Conservation (phyloP, 35 echinoderm and acorn worm species). For the Lytechinus pictus region DNA sequence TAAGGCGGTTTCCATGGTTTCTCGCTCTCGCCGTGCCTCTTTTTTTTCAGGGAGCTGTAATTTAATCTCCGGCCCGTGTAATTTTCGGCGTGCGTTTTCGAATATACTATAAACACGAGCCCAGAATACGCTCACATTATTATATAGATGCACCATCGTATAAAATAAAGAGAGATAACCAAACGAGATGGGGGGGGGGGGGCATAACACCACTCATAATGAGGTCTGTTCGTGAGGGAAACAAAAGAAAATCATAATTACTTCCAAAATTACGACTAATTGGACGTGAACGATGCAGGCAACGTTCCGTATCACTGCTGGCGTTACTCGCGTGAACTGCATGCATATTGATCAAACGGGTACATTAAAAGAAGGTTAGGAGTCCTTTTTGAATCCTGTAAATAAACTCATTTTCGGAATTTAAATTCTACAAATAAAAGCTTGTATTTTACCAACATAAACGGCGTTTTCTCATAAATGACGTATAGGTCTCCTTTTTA, state of each 20-base stretch:
- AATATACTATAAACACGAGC: not conserved
- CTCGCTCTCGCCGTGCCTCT: not conserved
- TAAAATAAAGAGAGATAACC: not conserved
- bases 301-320: not conserved
- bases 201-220: not conserved
- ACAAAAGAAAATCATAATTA: not conserved
- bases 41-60: slow-evolving; percentile 3
- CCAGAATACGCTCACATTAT: not conserved
- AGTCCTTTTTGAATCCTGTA: not conserved
- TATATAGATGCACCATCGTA: not conserved
- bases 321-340: not conserved
- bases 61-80: slow-evolving; percentile 38
- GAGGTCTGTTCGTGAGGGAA: not conserved
- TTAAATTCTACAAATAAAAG: no score
- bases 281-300: not conserved
- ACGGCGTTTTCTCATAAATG: no score
- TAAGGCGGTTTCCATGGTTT: not conserved
- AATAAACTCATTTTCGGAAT: no score
- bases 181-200: not conserved
- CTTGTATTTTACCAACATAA: no score
- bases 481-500: no score
- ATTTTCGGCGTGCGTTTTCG: slow-evolving; percentile 9
- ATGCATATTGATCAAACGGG: not conserved
- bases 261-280: not conserved
- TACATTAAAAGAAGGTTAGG: not conserved